A percentile compares a stretch with the other conserved stretches of the same genome.
Evolutionary conservation across 2,797 vertebrate species (phyloP).

Genomic region (Cacajao melanocephalus): DNA sequence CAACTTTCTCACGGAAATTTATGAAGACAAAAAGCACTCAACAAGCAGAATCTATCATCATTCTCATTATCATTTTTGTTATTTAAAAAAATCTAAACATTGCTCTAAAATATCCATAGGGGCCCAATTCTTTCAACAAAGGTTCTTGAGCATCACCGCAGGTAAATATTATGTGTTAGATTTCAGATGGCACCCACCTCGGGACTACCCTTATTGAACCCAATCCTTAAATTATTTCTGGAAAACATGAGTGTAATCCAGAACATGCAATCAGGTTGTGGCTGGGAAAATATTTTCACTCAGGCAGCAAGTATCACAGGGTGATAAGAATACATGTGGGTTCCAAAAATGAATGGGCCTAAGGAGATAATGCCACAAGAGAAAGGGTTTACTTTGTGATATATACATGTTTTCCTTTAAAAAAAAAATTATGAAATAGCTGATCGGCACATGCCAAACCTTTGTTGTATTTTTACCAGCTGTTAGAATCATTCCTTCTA

Average conservation of each 20-base stretch:
- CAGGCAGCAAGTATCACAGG: not conserved
- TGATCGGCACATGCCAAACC: not conserved
- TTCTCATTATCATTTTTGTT: not conserved
- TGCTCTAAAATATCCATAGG: not conserved
- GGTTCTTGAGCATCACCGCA: not conserved
- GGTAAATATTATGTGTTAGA: not conserved
- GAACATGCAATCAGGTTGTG: not conserved
- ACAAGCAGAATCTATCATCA: not conserved
- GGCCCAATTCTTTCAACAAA: not conserved
- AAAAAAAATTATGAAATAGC: not conserved
- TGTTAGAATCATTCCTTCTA: not conserved
- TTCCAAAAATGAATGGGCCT: not conserved
- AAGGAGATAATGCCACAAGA: not conserved
- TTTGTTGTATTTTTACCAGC: slow-evolving; percentile 4
- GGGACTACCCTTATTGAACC: not conserved
- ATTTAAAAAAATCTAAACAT: not conserved
- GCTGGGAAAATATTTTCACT: not conserved
- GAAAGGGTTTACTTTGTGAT: not conserved
- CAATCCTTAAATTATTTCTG: not conserved
- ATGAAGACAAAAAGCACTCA: not conserved
- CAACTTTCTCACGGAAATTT: not conserved
- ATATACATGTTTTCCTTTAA: not conserved
- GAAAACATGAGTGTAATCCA: not conserved
- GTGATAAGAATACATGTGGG: not conserved
- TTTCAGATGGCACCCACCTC: too few species aligned